A percentile compares a stretch with the other conserved stretches of the same genome.
phyloP scores from a whole-genome alignment of 2,113 vertebrate genomes.

The Panthera uncia region DNA sequence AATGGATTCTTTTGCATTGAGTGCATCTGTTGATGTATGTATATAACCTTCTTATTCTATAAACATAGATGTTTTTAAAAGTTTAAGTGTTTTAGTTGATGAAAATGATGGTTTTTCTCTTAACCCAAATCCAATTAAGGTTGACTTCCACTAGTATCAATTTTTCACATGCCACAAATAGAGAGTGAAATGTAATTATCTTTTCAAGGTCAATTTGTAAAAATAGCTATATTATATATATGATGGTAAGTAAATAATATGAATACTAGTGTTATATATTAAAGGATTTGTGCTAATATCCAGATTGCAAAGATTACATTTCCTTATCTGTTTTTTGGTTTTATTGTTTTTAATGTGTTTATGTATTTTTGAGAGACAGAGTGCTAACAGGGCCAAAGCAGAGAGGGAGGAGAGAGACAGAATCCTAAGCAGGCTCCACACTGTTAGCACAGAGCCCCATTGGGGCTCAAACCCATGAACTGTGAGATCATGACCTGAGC shows the following conservation, averaged over 20 bases:
- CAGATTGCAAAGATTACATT: background rate
- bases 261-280: background rate
- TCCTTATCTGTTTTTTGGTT: background rate
- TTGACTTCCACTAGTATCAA: conserved; percentile 71
- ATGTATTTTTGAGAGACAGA: no score
- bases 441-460: no score
- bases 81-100: conserved; percentile 66
- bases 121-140: conserved; percentile 65
- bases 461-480: no score
- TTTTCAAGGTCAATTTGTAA: conserved; percentile 79
- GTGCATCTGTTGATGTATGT: conserved; percentile 11
- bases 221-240: conserved; percentile 76
- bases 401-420: no score
- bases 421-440: no score
- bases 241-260: conserved; percentile 59
- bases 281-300: background rate
- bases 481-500: no score
- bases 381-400: no score
- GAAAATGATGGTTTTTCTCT: conserved; percentile 73
- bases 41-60: conserved; percentile 45
- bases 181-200: conserved; percentile 74
- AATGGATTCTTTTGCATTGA: background rate
- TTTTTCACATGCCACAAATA: conserved; percentile 78
- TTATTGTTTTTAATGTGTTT: no score
- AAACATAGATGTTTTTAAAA: background rate